Evolutionary conservation across 2,888 invertebrate species (phyloP).

Genomic region (Tinea semifulvella): DNA sequence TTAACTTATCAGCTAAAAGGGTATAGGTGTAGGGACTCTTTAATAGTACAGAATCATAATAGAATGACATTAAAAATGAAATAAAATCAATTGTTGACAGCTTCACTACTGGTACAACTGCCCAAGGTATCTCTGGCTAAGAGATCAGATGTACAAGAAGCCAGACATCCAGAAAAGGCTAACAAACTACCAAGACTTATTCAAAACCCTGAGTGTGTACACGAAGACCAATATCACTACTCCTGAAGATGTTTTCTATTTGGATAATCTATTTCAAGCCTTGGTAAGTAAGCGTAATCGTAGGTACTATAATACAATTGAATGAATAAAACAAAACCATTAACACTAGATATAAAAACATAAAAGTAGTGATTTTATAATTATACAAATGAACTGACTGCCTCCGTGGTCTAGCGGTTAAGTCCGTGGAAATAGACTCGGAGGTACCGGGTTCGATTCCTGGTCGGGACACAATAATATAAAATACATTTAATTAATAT

Average conservation of each 20-base stretch:
- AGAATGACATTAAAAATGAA: neutral
- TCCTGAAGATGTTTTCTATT: slow-evolving; percentile 48
- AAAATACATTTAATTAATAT: too few relatives aligned
- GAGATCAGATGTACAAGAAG: slow-evolving; percentile 32
- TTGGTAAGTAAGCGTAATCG: slow-evolving; percentile 33
- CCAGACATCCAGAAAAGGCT: slow-evolving; percentile 36
- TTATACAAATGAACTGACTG: too few relatives aligned
- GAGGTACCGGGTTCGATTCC: too few relatives aligned
- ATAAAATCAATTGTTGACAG: too few relatives aligned
- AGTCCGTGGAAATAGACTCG: too few relatives aligned
- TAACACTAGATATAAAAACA: too few relatives aligned
- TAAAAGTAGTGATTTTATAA: too few relatives aligned
- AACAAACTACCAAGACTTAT: slow-evolving; percentile 37
- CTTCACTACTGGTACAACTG: slow-evolving; percentile 59
- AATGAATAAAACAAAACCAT: too few relatives aligned
- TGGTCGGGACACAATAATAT: too few relatives aligned
- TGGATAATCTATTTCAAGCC: slow-evolving; percentile 57
- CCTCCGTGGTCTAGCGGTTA: too few relatives aligned
- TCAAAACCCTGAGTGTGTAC: slow-evolving; percentile 32
- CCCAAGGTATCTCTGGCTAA: slow-evolving; percentile 39
- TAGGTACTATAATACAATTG: too few relatives aligned
- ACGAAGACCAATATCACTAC: slow-evolving; percentile 46
- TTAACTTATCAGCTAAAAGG: neutral
- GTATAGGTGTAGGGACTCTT: neutral
- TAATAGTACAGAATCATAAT: neutral